A percentile compares a stretch with the other conserved stretches of the same genome.
These are phyloP conservation scores for Corbicula japonica DNA, from an alignment of 2,888 invertebrate species.

Conservation along the genomic window DNA sequence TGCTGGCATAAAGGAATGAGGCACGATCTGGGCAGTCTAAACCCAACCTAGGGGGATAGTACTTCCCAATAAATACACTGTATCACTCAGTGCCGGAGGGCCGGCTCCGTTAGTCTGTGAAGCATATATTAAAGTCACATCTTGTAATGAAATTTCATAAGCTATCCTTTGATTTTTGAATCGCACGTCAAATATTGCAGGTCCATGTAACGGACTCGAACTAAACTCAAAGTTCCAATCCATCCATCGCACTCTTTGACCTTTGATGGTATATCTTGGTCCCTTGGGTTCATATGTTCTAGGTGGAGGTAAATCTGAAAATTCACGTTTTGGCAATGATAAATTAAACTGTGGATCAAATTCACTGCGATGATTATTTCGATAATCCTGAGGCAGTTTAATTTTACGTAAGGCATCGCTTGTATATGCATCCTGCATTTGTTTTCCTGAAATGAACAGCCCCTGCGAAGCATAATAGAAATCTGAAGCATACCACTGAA, in stretches of 20 bases:
- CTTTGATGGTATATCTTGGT: conserved; percentile 69
- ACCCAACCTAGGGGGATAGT: conserved; percentile 57
- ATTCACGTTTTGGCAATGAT: conserved; percentile 51
- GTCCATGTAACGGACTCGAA: conserved; percentile 65
- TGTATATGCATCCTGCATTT: conserved; percentile 53
- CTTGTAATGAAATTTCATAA: conserved; percentile 76
- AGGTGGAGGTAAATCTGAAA: conserved; percentile 67
- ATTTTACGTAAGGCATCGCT: conserved; percentile 56
- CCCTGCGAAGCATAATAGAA: conserved; percentile 70
- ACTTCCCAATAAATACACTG: conserved; percentile 65
- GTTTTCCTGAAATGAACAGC: conserved; percentile 54
- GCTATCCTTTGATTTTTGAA: conserved; percentile 72
- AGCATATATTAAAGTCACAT: conserved; percentile 70
- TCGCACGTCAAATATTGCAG: conserved; percentile 64
- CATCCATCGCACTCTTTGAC: conserved; percentile 71
- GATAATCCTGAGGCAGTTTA: conserved; percentile 53
- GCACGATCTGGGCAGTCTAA: conserved; percentile 75
- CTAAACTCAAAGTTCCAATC: conserved; percentile 74
- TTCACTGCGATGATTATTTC: conserved; percentile 7
- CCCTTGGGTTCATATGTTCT: conserved; percentile 68
- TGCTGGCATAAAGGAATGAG: conserved; percentile 45
- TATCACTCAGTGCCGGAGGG: conserved; percentile 62
- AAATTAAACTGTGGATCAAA: conserved; percentile 35
- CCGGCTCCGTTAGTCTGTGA: conserved; percentile 69
- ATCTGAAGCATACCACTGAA: conserved; percentile 61